phyloP scores from a whole-genome alignment of 2,888 invertebrate genomes.

The Itoplectis maculator region DNA sequence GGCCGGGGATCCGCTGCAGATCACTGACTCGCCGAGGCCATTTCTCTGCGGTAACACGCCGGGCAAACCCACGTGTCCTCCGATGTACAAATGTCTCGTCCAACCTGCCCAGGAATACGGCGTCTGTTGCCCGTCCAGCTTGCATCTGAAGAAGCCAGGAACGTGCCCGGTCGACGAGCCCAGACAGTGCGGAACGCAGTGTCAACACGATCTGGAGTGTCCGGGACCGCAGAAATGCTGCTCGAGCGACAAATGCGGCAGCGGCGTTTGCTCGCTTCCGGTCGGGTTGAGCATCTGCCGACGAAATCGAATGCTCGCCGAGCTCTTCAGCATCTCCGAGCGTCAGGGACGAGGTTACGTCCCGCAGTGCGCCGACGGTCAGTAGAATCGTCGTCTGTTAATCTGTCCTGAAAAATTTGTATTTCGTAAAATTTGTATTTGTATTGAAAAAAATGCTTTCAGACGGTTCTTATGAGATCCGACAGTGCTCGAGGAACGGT shows the following conservation, averaged over 20 bases:
- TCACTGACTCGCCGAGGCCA: slow-evolving; percentile 89
- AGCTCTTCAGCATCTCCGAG: slow-evolving; percentile 91
- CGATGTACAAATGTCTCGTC: slow-evolving; percentile 92
- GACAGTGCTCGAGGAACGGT: slow-evolving; percentile 94
- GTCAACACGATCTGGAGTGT: slow-evolving; percentile 93
- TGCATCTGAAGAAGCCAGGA: slow-evolving; percentile 92
- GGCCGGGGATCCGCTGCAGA: slow-evolving; percentile 86
- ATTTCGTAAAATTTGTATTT: too few relatives aligned
- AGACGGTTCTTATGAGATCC: slow-evolving; percentile 90
- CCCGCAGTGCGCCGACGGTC: slow-evolving; percentile 90
- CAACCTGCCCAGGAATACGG: slow-evolving; percentile 94
- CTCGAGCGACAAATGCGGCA: slow-evolving; percentile 88
- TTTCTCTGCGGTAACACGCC: slow-evolving; percentile 93
- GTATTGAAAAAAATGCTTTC: slow-evolving; percentile 67
- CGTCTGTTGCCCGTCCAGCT: slow-evolving; percentile 93
- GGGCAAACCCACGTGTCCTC: slow-evolving; percentile 94
- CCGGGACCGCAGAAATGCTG: slow-evolving; percentile 94
- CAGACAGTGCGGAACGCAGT: slow-evolving; percentile 87
- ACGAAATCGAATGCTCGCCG: slow-evolving; percentile 91
- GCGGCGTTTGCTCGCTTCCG: slow-evolving; percentile 90
- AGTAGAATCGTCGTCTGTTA: slow-evolving; percentile 17
- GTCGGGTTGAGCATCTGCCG: slow-evolving; percentile 89
- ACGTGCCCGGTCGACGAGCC: slow-evolving; percentile 87
- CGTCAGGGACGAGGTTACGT: slow-evolving; percentile 93
- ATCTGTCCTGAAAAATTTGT: not conserved